Evolutionary conservation across 2,797 vertebrate genomes (phyloP).

Genomic region (Lagorchestes hirsutus): DNA sequence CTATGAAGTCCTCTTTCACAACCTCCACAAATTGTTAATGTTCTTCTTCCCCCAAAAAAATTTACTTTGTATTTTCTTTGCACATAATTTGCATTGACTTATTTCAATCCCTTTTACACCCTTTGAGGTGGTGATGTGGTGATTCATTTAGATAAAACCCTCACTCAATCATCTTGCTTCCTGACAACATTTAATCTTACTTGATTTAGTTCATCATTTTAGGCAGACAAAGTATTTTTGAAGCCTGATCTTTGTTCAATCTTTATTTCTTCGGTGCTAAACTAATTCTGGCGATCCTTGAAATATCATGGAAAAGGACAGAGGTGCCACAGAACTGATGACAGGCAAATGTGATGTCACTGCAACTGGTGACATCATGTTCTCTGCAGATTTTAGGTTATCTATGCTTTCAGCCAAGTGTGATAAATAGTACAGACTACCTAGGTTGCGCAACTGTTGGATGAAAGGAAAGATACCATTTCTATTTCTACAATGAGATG

Average conservation of each 20-base stretch:
- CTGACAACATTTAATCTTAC: not conserved
- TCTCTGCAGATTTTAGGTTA: not conserved
- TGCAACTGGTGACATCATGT: not conserved
- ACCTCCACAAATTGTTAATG: not conserved
- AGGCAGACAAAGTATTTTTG: not conserved
- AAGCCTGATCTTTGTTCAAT: not conserved
- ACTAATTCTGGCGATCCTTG: not conserved
- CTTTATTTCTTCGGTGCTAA: not conserved
- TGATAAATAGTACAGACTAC: not conserved
- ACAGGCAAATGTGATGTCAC: not conserved
- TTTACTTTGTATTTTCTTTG: not conserved
- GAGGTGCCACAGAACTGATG: not conserved
- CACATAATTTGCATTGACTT: not conserved
- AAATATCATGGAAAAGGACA: not conserved
- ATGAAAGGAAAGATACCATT: not conserved
- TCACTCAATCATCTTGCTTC: not conserved
- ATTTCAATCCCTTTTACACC: not conserved
- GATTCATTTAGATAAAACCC: not conserved
- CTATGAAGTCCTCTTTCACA: not conserved
- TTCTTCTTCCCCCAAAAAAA: not conserved
- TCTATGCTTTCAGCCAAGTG: not conserved
- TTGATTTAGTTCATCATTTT: not conserved
- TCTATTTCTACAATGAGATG: not conserved
- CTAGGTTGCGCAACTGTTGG: not conserved
- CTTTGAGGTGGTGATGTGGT: not conserved